Conservation (phyloP, 2,797 vertebrate species). For the Stomatorhinus walkeri region DNA sequence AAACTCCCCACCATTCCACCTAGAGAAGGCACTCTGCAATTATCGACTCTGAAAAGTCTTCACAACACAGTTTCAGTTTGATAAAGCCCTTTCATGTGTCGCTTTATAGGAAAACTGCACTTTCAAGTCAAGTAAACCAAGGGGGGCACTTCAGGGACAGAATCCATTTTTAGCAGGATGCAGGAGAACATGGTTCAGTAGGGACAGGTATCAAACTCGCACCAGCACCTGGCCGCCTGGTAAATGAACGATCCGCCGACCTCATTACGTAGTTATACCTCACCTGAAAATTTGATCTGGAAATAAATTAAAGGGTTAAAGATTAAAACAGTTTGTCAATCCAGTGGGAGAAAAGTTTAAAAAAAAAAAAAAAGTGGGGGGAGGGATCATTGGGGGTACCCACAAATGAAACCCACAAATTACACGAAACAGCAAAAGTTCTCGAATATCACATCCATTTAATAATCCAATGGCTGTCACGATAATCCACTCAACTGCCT, state of each 20-base stretch:
- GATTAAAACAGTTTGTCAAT: neutral
- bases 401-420: neutral
- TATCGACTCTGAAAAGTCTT: neutral
- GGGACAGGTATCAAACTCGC: neutral
- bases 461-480: neutral
- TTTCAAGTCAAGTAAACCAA: neutral
- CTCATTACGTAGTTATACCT: neutral
- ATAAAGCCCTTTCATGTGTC: constrained; percentile 1
- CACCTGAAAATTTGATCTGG: neutral
- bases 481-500: neutral
- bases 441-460: neutral
- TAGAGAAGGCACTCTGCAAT: constrained; percentile 28
- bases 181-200: neutral
- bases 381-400: neutral
- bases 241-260: neutral
- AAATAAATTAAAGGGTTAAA: neutral
- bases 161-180: neutral
- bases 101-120: neutral
- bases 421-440: neutral
- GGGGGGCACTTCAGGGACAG: neutral
- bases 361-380: neutral
- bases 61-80: constrained; percentile 2
- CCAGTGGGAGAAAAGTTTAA: neutral
- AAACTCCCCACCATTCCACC: neutral
- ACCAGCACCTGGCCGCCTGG: neutral